Base-by-base conservation (phyloP, 1,140 invertebrate species). In the Tribolium madens region DNA sequence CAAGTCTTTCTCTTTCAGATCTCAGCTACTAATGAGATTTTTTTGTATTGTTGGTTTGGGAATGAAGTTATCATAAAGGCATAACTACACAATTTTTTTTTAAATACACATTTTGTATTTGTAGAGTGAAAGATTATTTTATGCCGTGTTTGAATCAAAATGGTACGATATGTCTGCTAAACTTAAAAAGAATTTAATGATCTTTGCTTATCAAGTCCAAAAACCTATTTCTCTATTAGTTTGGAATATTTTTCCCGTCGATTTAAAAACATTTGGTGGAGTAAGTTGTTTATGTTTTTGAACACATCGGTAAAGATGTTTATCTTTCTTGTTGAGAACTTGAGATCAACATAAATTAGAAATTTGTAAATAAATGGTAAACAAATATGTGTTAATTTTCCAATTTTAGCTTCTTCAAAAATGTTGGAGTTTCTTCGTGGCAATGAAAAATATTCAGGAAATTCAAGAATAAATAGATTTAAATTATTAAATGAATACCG, bases 11-110 rank as follows among this genome's bases (percentile, higher is more conserved):
- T 64, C 3, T 64, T 64, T 13, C 57, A 64, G 14, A 64, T 64
- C 4, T 31, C 57, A 1, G 57, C 26, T 12, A 33, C 57, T 12
- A 64, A 64, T 9, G 57, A 64, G 12, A 64, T 64, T 13, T 64
- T 64, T 9, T 10, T 64, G 21, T 64, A 64, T 12, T 64, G 57
- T 33, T 64, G 57, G 57, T 64, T 64, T 13, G 57, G 18, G 3
- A 64, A 64, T 64, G 57, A 64, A 33, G 57, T 64, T 12, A 64
- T 18, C 10, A 33, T 64, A 7, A 64, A 64, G 17, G 57, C 31
- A 33, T 7, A 9, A 42, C n/a, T 7, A 42, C 36, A 42, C 36
- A 42, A 42, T 2, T 9, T 10, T 42, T 10, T 0, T 0, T 7
- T 26, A 0, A 0, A 42, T 10, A 42, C 5, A 36, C 0, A 42